Percentiles rank a stretch among this genome's conserved stretches.
Conservation (phyloP, 1,140 invertebrate genomes). For the Euwallacea similis region DNA sequence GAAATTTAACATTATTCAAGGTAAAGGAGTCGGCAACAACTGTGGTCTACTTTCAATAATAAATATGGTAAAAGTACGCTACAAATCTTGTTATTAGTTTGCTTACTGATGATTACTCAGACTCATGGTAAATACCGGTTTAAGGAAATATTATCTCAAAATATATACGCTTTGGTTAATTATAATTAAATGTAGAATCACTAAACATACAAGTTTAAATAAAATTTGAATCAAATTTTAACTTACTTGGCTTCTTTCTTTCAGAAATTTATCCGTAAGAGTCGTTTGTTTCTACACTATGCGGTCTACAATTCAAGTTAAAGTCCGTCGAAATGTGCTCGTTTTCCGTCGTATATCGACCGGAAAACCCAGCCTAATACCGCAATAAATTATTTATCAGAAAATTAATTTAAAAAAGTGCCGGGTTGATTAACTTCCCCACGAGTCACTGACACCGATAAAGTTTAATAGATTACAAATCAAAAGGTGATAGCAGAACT, state of each 20-base stretch:
- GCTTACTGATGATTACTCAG: background rate
- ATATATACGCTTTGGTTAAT: background rate
- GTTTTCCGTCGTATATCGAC: conserved; percentile 14
- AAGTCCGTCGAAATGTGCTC: background rate
- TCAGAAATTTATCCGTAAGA: background rate
- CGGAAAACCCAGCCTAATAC: conserved; percentile 9
- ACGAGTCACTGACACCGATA: background rate
- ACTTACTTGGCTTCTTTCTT: conserved; percentile 9
- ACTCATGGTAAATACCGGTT: background rate
- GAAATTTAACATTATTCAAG: too few species aligned
- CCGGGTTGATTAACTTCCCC: conserved; percentile 4
- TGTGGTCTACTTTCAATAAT: background rate
- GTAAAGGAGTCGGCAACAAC: too few species aligned
- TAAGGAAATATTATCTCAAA: background rate
- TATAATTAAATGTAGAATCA: background rate
- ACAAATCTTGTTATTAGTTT: background rate
- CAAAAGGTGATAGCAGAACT: background rate
- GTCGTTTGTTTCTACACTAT: conserved; percentile 6
- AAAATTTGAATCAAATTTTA: conserved; percentile 4
- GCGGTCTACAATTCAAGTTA: background rate
- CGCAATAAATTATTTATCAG: conserved; percentile 7
- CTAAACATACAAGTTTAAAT: background rate
- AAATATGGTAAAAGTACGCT: background rate
- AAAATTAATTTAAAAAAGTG: conserved; percentile 14
- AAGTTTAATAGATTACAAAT: background rate